These are phyloP conservation scores for Tapirus indicus DNA, from an alignment of 2,797 vertebrate species.

Conservation along the genomic window DNA sequence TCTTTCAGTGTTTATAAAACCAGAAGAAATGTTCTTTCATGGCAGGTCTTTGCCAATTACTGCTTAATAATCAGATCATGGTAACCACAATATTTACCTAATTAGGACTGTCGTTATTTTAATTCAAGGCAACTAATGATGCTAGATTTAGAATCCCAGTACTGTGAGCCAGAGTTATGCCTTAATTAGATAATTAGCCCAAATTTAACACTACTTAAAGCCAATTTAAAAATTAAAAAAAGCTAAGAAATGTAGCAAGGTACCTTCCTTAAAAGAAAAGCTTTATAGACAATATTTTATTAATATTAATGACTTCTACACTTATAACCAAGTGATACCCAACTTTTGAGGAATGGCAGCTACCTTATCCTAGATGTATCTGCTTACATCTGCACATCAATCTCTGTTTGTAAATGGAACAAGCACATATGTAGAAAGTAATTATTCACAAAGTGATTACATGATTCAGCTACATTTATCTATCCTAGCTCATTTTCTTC, in stretches of 20 bases:
- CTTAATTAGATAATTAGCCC: constrained; percentile 38
- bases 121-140: constrained; percentile 51
- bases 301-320: background rate
- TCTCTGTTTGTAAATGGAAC: background rate
- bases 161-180: constrained; percentile 20
- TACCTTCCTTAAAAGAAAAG: background rate
- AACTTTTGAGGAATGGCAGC: background rate
- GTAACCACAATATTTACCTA: constrained; percentile 57
- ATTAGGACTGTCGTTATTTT: constrained; percentile 54
- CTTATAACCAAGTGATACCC: background rate
- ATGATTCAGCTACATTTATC: background rate
- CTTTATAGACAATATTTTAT: background rate
- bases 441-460: background rate
- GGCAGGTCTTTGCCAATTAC: constrained; percentile 35
- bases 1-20: constrained; percentile 30
- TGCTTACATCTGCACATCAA: background rate
- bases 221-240: constrained; percentile 17
- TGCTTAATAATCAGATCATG: constrained; percentile 52
- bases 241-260: background rate
- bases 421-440: background rate
- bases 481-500: background rate
- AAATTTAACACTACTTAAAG: constrained; percentile 56
- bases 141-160: background rate
- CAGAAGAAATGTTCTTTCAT: constrained; percentile 20
- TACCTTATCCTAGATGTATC: background rate